Conservation (phyloP, 2,888 invertebrate genomes). For the Luperina testacea region DNA sequence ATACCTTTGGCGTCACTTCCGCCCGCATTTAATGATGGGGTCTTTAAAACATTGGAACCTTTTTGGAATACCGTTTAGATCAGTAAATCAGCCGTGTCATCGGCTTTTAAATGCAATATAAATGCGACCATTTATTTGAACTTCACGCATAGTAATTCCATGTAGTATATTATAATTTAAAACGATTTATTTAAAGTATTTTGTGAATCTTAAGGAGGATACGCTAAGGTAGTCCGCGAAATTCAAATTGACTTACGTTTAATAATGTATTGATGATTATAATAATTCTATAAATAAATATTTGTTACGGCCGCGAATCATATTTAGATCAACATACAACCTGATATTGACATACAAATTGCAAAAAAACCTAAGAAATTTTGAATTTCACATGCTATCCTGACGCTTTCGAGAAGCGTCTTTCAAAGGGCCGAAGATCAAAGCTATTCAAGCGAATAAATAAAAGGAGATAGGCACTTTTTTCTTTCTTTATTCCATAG, state of each 20-base stretch:
- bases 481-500: conserved; percentile 69
- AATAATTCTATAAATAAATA: too few species aligned
- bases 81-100: conserved; percentile 50
- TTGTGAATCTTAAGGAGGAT: conserved; percentile 73
- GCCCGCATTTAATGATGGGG: conserved; percentile 48
- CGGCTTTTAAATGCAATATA: conserved; percentile 49
- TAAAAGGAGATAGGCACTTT: conserved; percentile 72
- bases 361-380: neutral
- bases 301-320: too few species aligned
- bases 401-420: conserved; percentile 66
- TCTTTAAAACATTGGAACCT: conserved; percentile 45
- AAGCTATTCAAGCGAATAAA: conserved; percentile 80
- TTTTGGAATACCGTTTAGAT: conserved; percentile 45
- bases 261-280: neutral
- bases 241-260: neutral
- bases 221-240: neutral
- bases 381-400: neutral
- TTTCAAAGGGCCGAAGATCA: conserved; percentile 80
- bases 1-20: conserved; percentile 36
- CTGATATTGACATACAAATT: too few species aligned
- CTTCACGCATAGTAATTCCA: conserved; percentile 66
- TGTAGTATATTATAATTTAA: conserved; percentile 69
- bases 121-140: conserved; percentile 67
- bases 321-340: too few species aligned
- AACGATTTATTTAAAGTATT: conserved; percentile 76